Evolutionary conservation across 2,797 vertebrate genomes (phyloP).

Genomic region (Sebastes cheni): DNA sequence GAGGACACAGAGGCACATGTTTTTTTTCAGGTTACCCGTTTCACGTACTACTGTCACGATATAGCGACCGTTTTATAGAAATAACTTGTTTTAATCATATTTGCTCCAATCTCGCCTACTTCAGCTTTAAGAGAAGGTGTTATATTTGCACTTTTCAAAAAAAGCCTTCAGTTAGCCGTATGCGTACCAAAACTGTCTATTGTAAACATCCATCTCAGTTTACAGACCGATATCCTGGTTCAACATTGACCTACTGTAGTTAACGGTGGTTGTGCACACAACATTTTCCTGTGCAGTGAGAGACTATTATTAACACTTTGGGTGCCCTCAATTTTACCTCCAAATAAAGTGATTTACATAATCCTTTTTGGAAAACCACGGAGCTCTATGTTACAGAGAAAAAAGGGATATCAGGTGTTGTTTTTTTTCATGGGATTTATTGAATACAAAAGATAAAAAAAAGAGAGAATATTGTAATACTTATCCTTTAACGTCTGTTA

Average conservation of each 20-base stretch:
- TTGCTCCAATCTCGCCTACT: too few species aligned
- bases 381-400: background rate
- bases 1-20: rapidly evolving
- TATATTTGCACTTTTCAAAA: background rate
- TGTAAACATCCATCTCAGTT: background rate
- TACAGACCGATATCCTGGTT: background rate
- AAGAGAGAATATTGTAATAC: background rate
- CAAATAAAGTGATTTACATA: background rate
- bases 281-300: background rate
- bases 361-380: background rate
- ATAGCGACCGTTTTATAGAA: too few species aligned
- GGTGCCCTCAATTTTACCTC: background rate
- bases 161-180: background rate
- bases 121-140: background rate
- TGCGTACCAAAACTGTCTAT: background rate
- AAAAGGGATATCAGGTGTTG: background rate
- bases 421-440: background rate
- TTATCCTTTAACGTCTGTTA: background rate
- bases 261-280: background rate
- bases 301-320: background rate
- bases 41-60: too few species aligned
- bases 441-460: background rate
- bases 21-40: too few species aligned
- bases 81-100: too few species aligned
- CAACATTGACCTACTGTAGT: too few species aligned